Evolutionary conservation across 2,797 vertebrate species (phyloP).

Genomic region (Xiphorhynchus erythropygius): DNA sequence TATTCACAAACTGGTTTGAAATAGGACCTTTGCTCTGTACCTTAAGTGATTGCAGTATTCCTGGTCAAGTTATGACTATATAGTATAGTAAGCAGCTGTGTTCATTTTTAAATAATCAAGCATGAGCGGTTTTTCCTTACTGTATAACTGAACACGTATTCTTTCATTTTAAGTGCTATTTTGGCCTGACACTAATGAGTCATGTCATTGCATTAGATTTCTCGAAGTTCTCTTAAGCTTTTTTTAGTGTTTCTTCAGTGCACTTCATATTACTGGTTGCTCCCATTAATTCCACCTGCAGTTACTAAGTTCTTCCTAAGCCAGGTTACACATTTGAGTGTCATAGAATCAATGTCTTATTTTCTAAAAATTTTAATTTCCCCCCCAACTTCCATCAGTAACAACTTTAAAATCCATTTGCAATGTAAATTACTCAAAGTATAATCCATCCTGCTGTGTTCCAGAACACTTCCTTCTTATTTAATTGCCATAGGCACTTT

Average conservation of each 20-base stretch:
- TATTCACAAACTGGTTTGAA: constrained; percentile 18
- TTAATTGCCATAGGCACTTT: constrained; percentile 78
- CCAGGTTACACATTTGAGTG: constrained; percentile 49
- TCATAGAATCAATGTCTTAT: constrained; percentile 39
- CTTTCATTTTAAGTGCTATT: constrained; percentile 58
- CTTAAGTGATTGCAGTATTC: not conserved
- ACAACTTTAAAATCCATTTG: constrained; percentile 70
- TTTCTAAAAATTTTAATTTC: constrained; percentile 48
- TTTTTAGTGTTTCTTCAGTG: constrained; percentile 21
- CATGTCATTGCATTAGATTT: constrained; percentile 52
- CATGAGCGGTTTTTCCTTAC: constrained; percentile 12
- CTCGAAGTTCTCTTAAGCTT: constrained; percentile 18
- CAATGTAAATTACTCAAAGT: constrained; percentile 76
- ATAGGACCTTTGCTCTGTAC: not conserved
- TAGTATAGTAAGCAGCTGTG: not conserved
- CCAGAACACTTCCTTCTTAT: constrained; percentile 75
- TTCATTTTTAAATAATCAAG: constrained; percentile 33
- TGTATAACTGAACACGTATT: constrained; percentile 30
- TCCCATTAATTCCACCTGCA: constrained; percentile 58
- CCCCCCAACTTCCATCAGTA: constrained; percentile 64
- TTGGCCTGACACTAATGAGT: constrained; percentile 58
- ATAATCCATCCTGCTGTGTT: constrained; percentile 72
- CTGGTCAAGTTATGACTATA: not conserved
- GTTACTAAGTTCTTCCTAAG: constrained; percentile 36
- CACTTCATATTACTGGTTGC: constrained; percentile 45